Percentiles rank a stretch among this genome's conserved stretches.
phyloP scores from a whole-genome alignment of 30 jellyfish, hydroid and myxozoan species.

The Nemopilema nomurai region DNA sequence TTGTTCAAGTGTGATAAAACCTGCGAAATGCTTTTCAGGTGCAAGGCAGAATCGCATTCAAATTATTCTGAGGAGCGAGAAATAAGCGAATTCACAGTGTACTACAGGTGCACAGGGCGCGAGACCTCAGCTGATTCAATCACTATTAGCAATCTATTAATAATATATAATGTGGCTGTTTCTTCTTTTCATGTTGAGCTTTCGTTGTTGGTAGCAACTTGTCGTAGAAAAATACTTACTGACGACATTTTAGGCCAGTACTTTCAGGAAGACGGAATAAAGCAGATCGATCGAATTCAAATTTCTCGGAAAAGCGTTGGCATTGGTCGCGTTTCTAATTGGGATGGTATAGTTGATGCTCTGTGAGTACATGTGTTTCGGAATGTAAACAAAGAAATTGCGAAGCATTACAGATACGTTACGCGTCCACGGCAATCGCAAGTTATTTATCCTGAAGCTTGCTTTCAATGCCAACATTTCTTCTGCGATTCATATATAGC shows the following conservation, averaged over 20 bases:
- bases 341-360: neutral
- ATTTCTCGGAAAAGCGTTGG: neutral
- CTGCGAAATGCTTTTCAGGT: neutral
- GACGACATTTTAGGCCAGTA: neutral
- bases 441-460: no score
- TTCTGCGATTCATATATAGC: no score
- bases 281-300: neutral
- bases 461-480: no score
- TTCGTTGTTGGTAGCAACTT: slow-evolving; percentile 47
- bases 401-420: neutral
- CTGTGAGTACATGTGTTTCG: neutral
- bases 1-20: neutral
- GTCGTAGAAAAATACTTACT: neutral
- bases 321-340: neutral
- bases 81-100: neutral
- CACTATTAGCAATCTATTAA: slow-evolving; percentile 58
- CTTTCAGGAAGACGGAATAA: neutral
- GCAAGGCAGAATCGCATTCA: neutral
- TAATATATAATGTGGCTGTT: slow-evolving; percentile 44
- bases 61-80: neutral
- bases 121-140: slow-evolving; percentile 49
- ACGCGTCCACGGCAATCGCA: no score
- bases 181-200: slow-evolving; percentile 6
- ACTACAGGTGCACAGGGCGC: slow-evolving; percentile 54
- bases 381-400: neutral